Conservation (phyloP, 30 jellyfish, hydroid and myxozoan genomes). For the Sanderia malayensis region DNA sequence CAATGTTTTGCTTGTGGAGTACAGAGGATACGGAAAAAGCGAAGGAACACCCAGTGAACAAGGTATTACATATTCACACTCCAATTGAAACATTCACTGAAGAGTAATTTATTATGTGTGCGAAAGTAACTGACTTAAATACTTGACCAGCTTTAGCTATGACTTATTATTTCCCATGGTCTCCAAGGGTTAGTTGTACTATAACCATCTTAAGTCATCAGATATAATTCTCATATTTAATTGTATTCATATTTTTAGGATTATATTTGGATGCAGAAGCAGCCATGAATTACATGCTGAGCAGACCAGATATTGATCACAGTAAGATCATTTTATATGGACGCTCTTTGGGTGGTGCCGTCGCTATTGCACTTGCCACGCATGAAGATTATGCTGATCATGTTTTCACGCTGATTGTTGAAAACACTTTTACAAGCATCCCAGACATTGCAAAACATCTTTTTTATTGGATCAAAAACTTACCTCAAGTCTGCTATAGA, state of each 20-base stretch:
- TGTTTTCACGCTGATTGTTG: conserved; percentile 77
- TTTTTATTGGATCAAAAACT: conserved; percentile 51
- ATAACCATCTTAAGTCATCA: no score
- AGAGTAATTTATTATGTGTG: not conserved
- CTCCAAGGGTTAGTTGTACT: no score
- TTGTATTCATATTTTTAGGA: conserved; percentile 52
- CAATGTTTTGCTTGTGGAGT: conserved; percentile 80
- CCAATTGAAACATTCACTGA: no score
- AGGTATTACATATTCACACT: no score
- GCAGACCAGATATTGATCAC: conserved; percentile 78
- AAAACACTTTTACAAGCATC: conserved; percentile 84
- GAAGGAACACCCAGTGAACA: conserved; percentile 93
- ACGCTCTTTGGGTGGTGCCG: conserved; percentile 95
- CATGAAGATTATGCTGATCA: conserved; percentile 49
- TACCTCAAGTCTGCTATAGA: conserved; percentile 80
- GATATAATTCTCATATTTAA: no score
- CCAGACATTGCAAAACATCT: conserved; percentile 87
- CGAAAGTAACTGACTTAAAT: not conserved
- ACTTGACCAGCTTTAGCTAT: not conserved
- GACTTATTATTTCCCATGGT: no score
- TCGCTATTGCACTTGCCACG: conserved; percentile 69
- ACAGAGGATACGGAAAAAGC: conserved; percentile 91
- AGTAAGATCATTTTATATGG: conserved; percentile 68
- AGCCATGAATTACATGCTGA: conserved; percentile 62
- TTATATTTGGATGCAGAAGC: conserved; percentile 82